Conservation (phyloP, 1,140 invertebrate species). For the Luehdorfia chinensis region DNA sequence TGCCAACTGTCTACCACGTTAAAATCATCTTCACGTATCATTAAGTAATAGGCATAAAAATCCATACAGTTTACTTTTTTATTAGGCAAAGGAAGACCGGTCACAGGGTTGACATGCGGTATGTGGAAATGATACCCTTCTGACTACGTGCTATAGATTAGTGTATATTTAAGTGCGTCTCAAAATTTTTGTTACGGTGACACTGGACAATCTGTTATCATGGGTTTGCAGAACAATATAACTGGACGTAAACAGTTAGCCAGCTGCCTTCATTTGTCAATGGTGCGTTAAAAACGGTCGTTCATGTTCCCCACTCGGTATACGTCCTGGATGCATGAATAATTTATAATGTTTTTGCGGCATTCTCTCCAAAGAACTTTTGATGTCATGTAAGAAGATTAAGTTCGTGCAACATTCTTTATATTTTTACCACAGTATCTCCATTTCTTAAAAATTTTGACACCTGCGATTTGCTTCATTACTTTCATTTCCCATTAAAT, state of each 20-base stretch:
- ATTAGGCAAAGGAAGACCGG: constrained; percentile 19
- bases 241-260: constrained; percentile 26
- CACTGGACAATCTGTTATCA: constrained; percentile 25
- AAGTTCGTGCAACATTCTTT: too few species aligned
- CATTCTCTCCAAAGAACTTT: too few species aligned
- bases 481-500: too few species aligned
- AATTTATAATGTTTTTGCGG: constrained; percentile 30
- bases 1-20: constrained; percentile 3
- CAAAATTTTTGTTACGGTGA: constrained; percentile 32
- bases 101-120: constrained; percentile 25
- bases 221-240: too few species aligned
- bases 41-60: constrained; percentile 35
- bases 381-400: too few species aligned
- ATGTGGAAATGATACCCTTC: constrained; percentile 34
- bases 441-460: too few species aligned
- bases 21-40: constrained; percentile 30
- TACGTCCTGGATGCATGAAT: constrained; percentile 31
- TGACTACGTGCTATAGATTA: constrained; percentile 32
- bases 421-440: too few species aligned
- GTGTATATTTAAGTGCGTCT: constrained; percentile 17
- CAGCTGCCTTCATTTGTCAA: constrained; percentile 29
- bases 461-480: too few species aligned
- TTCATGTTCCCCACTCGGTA: constrained; percentile 26
- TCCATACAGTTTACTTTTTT: constrained; percentile 36
- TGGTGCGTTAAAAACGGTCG: constrained; percentile 31